Conservation (phyloP, 2,113 vertebrate species). For the Phalacrocorax aristotelis region DNA sequence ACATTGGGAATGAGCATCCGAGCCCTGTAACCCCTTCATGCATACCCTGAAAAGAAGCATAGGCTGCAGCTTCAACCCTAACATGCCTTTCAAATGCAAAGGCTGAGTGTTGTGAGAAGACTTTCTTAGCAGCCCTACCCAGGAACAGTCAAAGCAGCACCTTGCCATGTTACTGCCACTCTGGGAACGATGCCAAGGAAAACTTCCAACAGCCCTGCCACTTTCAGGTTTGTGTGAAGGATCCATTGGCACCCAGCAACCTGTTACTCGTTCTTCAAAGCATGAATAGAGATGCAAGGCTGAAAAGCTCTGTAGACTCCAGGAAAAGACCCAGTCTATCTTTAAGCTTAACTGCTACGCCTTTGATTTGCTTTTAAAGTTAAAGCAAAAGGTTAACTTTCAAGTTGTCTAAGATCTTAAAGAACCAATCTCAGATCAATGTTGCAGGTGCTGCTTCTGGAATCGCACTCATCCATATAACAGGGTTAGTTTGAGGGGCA, state of each 20-base stretch:
- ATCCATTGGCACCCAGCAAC: background rate
- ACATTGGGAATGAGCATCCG: background rate
- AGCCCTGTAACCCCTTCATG: constrained; percentile 33
- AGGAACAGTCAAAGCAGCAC: background rate
- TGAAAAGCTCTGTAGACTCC: background rate
- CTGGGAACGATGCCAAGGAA: background rate
- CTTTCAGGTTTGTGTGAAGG: background rate
- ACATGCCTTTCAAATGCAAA: fast-evolving
- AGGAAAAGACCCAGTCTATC: background rate
- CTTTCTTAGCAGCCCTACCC: no score
- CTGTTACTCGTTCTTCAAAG: background rate
- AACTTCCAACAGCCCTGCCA: background rate
- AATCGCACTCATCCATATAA: background rate
- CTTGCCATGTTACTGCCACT: background rate
- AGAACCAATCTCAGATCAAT: background rate
- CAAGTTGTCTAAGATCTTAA: background rate
- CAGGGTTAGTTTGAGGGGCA: background rate
- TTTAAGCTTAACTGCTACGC: background rate
- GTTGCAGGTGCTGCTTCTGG: background rate
- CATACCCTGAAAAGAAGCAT: fast-evolving
- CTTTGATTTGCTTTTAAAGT: background rate
- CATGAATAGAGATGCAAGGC: background rate
- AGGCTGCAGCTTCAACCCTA: background rate
- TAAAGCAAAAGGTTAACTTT: background rate
- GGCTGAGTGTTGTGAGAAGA: fast-evolving